These are phyloP conservation scores for Paraplagusia blochii DNA, from an alignment of 2,113 vertebrate species.

Conservation along the genomic window DNA sequence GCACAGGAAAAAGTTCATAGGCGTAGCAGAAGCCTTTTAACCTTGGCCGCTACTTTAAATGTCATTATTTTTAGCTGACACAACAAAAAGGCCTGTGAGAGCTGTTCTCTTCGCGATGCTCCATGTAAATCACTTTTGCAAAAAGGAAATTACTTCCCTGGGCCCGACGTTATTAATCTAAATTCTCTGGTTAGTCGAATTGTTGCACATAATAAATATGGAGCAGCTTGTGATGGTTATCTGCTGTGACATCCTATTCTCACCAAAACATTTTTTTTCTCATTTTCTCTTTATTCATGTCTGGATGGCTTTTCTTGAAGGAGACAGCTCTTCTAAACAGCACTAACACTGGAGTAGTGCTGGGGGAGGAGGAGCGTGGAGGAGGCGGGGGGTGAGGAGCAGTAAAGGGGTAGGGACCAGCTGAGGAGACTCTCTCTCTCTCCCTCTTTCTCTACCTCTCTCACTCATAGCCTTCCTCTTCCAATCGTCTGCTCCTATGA, in stretches of 20 bases:
- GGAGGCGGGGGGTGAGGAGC: constrained; percentile 14
- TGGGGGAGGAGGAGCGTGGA: constrained; percentile 18
- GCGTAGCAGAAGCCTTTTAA: constrained; percentile 87
- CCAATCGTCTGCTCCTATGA: constrained; percentile 59
- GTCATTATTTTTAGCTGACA: constrained; percentile 97
- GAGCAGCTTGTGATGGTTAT: constrained; percentile 85
- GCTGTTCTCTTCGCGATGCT: constrained; percentile 85
- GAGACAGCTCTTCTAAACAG: constrained; percentile 79
- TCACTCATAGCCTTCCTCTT: constrained; percentile 20
- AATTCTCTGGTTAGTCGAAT: constrained; percentile 95
- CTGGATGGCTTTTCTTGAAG: constrained; percentile 69
- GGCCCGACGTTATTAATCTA: constrained; percentile 96
- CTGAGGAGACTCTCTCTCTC: constrained; percentile 37
- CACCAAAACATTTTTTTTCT: constrained; percentile 60
- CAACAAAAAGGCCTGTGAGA: constrained; percentile 78
- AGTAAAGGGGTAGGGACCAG: constrained; percentile 33
- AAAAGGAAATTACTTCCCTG: constrained; percentile 97
- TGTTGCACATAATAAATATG: constrained; percentile 94
- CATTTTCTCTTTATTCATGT: constrained; percentile 66
- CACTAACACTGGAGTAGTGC: constrained; percentile 49
- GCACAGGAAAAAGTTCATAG: constrained; percentile 74
- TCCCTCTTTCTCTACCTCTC: not conserved
- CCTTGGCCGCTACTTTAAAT: constrained; percentile 96
- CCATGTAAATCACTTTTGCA: constrained; percentile 96
- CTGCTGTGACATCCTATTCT: constrained; percentile 77